Base-by-base conservation (phyloP, 2,797 vertebrate genomes). In the Clarias platycephalus region DNA sequence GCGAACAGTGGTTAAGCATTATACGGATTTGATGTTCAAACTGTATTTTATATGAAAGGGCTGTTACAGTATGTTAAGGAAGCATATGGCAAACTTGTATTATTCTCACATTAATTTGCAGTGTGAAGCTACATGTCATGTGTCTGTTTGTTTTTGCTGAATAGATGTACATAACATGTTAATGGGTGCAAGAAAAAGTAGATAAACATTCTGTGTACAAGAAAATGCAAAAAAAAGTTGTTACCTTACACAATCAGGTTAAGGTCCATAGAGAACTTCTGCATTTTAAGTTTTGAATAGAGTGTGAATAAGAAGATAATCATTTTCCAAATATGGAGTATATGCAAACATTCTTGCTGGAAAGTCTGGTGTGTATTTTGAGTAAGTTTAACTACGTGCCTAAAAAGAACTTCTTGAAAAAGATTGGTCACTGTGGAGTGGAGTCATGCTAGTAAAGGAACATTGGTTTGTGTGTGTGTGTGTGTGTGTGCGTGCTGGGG, bases 401-500 rank as follows among this genome's bases (percentile, higher is more conserved):
- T 68, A 49, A 81, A 77, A 76, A 70, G 49, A 49, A 85, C 80
- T 85, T 82, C 80, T 49, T 85, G n/a, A 81, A 81, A 81, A 49
- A 44, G 8, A 49, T 24, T 76, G 28, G 60, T 81, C 70, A 81
- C 60, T 67, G 26, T 84, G 76, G 15, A 83, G 26, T 84, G 70
- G 15, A 83, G 28, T 13, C 68, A 55, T 31, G 60, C 20, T 78
- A 66, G 64, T 68, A 86, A 58, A 55, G 68, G 74, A 78, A 82
- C 78, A 82, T 86, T 31, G 64, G 83, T 81, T 68, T 80, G 76
- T 81, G 55, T 88, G 84, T 83, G 77, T 75, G 82, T 80, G 80
- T 84, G 87, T 77, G 37, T 34, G 58, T 12, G 26, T 34, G 70
- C 40, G 84, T 37, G 34, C 49, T 53, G 49, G 12, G 12, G 44